phyloP scores from a whole-genome alignment of 2,113 vertebrate genomes.

The Cheilinus undulatus region DNA sequence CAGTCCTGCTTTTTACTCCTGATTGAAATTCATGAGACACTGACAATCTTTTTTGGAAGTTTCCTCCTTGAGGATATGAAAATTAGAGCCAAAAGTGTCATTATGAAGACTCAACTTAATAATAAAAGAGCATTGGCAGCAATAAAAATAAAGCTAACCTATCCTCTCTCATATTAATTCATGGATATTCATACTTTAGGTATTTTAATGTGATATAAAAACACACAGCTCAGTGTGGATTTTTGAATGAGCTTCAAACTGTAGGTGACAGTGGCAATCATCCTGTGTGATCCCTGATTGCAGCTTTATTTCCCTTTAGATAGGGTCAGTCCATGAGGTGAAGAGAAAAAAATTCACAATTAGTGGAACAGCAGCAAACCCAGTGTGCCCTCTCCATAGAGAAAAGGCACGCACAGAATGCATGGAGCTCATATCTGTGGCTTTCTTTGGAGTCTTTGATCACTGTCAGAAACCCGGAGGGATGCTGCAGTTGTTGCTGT shows the following conservation, averaged over 20 bases:
- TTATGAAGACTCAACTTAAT: not conserved
- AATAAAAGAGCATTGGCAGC: not conserved
- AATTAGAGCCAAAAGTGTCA: slow-evolving; percentile 3
- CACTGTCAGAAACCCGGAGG: not conserved
- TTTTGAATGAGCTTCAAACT: not conserved
- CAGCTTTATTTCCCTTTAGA: not conserved
- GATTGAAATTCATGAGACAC: slow-evolving; percentile 48
- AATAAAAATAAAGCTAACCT: slow-evolving; percentile 5
- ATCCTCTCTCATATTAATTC: not conserved
- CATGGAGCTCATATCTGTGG: not conserved
- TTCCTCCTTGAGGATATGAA: slow-evolving; percentile 12
- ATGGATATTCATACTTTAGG: not conserved
- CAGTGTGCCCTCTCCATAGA: not conserved
- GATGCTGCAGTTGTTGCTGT: not conserved
- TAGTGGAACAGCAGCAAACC: not conserved
- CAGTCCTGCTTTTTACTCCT: slow-evolving; percentile 1
- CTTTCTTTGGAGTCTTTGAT: slow-evolving; percentile 24
- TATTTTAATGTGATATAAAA: too few species aligned
- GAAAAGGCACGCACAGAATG: not conserved
- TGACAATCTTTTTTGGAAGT: not conserved
- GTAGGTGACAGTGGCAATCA: not conserved
- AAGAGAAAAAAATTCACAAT: not conserved
- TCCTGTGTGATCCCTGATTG: not conserved
- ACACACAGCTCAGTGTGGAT: too few species aligned
- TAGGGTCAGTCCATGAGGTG: not conserved